phyloP scores from a whole-genome alignment of 2,113 vertebrate species.

The Climacteris rufus region DNA sequence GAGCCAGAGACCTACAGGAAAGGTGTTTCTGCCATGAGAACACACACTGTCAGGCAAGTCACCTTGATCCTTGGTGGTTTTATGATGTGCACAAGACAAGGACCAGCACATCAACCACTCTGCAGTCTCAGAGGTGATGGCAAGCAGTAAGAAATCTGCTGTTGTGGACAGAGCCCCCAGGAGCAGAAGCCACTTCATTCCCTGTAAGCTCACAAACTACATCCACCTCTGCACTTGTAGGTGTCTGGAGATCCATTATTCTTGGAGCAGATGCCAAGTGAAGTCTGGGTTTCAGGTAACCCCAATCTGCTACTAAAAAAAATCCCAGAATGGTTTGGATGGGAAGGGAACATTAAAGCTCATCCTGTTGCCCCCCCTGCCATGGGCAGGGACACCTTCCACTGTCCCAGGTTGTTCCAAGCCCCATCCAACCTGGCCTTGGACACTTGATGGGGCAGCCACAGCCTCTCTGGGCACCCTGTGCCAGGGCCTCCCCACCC shows the following conservation, averaged over 20 bases:
- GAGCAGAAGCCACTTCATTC: background rate
- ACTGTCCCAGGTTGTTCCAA: background rate
- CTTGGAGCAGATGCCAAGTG: background rate
- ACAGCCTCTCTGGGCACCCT: background rate
- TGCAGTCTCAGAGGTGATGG: background rate
- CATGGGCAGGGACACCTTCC: background rate
- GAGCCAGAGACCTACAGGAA: background rate
- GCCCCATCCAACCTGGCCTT: accelerated
- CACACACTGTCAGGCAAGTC: background rate
- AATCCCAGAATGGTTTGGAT: background rate
- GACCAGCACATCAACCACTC: background rate
- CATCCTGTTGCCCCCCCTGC: accelerated
- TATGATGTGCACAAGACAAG: background rate
- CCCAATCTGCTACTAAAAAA: background rate
- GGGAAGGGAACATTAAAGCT: background rate
- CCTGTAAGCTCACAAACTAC: background rate
- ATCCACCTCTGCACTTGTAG: accelerated
- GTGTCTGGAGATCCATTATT: background rate
- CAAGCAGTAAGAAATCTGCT: background rate
- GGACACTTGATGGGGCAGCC: background rate
- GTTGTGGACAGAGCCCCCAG: background rate
- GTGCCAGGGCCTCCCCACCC: background rate
- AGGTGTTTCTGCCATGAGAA: background rate
- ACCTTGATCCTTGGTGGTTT: background rate
- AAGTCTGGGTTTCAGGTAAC: background rate